Base-by-base conservation (phyloP, 2,888 invertebrate species). In the Drosophila tripunctata region DNA sequence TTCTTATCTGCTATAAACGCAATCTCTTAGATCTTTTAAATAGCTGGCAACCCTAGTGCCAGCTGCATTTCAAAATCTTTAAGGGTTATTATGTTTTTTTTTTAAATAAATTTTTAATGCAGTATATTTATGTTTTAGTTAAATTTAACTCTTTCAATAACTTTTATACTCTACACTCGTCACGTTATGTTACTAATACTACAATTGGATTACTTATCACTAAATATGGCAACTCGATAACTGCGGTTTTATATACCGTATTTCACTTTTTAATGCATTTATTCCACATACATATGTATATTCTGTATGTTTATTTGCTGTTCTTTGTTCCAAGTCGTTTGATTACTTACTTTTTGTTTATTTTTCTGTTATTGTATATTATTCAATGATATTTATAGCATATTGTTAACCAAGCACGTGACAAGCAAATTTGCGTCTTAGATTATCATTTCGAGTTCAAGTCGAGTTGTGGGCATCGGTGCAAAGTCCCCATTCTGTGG, bases 391-490 rank as follows among this genome's bases (percentile, higher is more conserved):
- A 33, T 22, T 41, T 62, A 68, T 68, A 68, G 63, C 45, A 51
- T 68, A 74, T 62, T 51, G 40, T 67, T 40, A 44, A 55, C 52
- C 41, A 15, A 15, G 72, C 75, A 72, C 69, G 72, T 72, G 72
- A 72, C 15, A 40, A 35, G 40, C 21, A 35, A 50, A 77, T 67
- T 73, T 78, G 58, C 85, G 81, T 61, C 58, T 77, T 17, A 73
- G 81, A 65, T 78, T 71, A 65, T 45, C 50, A 55, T 35, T 27
- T n/a, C n/a, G 27, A 41, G 47, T 31, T 52, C 24, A 33, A 60
- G 31, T 27, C n/a, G n/a, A 24, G 38, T 50, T 48, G 33, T 24
- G 35, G 6, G n/a, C 43, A 48, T 38, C 47, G 22, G 51, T 21
- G 40, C 44, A 69, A 69, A 72, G 66, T 71, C 17, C 43, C 36